Conservation (phyloP, 1,140 invertebrate species). For the Chlorops oryzae region DNA sequence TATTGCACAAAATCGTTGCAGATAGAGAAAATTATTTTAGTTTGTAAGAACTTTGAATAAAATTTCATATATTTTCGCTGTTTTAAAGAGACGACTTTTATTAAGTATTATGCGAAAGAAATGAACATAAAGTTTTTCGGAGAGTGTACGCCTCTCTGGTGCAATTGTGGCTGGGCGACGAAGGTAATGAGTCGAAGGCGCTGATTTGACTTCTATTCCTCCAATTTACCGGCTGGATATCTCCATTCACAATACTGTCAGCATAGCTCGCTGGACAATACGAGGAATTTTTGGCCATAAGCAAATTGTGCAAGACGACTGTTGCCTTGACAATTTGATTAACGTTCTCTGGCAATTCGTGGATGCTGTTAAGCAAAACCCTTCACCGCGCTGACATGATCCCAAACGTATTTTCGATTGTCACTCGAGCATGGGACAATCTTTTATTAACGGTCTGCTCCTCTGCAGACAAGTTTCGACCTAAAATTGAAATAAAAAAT, state of each 20-base stretch:
- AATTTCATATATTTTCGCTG: no score
- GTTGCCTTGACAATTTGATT: slow-evolving; percentile 1
- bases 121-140: not conserved
- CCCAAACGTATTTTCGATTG: slow-evolving; percentile 48
- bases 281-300: not conserved
- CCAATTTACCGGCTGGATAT: not conserved
- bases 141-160: not conserved
- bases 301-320: not conserved
- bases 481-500: no score
- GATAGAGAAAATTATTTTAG: no score
- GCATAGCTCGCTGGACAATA: no score
- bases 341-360: not conserved
- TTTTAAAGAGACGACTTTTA: no score
- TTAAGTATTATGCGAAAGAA: no score
- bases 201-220: not conserved
- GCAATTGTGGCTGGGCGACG: not conserved
- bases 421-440: slow-evolving; percentile 35
- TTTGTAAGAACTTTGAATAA: no score
- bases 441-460: slow-evolving; percentile 50
- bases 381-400: slow-evolving; percentile 21
- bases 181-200: not conserved
- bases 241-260: not conserved
- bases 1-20: no score
- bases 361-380: not conserved
- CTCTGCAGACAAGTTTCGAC: slow-evolving; percentile 22